phyloP scores from a whole-genome alignment of 2,888 invertebrate genomes.

The Cyaniris semiargus region DNA sequence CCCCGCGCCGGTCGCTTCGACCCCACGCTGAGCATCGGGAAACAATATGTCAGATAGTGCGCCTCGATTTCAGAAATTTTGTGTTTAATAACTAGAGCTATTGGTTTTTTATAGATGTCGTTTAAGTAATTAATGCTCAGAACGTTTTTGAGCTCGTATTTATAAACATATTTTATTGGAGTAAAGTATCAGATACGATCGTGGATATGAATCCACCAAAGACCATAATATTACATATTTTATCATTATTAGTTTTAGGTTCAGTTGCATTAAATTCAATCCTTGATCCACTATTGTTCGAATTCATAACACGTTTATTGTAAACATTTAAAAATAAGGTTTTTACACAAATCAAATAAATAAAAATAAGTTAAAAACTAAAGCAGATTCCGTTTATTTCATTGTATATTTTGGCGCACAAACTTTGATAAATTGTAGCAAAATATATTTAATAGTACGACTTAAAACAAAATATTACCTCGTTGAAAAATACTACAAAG shows the following conservation, averaged over 20 bases:
- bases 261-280: too few species aligned
- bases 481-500: conserved; percentile 13
- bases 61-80: not conserved
- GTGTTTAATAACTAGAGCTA: not conserved
- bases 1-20: conserved; percentile 47
- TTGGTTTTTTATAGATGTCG: not conserved
- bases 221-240: too few species aligned
- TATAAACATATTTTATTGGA: too few species aligned
- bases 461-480: not conserved
- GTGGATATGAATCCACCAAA: too few species aligned
- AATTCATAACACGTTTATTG: not conserved
- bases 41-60: conserved; percentile 31
- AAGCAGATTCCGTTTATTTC: not conserved
- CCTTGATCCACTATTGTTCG: too few species aligned
- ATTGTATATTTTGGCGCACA: not conserved
- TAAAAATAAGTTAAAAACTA: not conserved
- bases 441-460: not conserved
- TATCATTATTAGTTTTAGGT: too few species aligned
- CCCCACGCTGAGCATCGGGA: conserved; percentile 31
- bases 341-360: not conserved
- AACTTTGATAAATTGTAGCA: conserved; percentile 6
- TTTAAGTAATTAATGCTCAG: too few species aligned
- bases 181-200: too few species aligned
- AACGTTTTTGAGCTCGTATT: too few species aligned
- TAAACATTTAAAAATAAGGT: not conserved